Conservation (phyloP, 2,113 vertebrate species). For the Etheostoma cragini region DNA sequence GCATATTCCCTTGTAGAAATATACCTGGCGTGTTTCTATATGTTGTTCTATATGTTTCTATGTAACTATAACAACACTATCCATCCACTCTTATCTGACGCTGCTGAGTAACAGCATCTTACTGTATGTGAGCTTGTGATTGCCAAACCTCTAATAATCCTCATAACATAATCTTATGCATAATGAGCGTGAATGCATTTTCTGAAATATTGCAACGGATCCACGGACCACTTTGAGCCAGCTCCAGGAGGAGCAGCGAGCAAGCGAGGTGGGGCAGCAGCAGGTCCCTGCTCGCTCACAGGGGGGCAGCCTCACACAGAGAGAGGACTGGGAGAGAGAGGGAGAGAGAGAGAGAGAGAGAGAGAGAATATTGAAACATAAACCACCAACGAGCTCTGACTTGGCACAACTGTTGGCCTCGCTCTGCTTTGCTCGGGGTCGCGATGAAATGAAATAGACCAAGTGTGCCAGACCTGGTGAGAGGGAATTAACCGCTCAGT, state of each 20-base stretch:
- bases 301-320: constrained; percentile 63
- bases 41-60: no score
- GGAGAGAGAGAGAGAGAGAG: not conserved
- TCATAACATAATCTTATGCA: not conserved
- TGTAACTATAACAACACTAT: not conserved
- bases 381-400: constrained; percentile 36
- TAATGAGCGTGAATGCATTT: not conserved
- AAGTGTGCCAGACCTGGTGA: constrained; percentile 55
- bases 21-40: constrained; percentile 23
- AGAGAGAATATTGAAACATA: constrained; percentile 46
- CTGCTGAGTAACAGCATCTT: constrained; percentile 7
- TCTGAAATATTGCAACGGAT: constrained; percentile 26
- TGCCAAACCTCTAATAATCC: not conserved
- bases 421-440: constrained; percentile 65
- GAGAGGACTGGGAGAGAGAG: constrained; percentile 14
- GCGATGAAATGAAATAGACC: constrained; percentile 57
- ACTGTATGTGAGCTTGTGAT: constrained; percentile 12
- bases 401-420: constrained; percentile 57
- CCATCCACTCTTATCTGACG: not conserved
- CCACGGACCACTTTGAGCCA: constrained; percentile 36
- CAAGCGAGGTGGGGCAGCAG: constrained; percentile 20
- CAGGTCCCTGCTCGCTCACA: constrained; percentile 53
- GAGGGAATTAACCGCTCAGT: constrained; percentile 41
- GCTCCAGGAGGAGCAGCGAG: constrained; percentile 29
- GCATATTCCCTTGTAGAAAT: constrained; percentile 38